A percentile compares a stretch with the other conserved stretches of the same genome.
Conservation (phyloP, 2,113 vertebrate species). For the Tapirus terrestris region DNA sequence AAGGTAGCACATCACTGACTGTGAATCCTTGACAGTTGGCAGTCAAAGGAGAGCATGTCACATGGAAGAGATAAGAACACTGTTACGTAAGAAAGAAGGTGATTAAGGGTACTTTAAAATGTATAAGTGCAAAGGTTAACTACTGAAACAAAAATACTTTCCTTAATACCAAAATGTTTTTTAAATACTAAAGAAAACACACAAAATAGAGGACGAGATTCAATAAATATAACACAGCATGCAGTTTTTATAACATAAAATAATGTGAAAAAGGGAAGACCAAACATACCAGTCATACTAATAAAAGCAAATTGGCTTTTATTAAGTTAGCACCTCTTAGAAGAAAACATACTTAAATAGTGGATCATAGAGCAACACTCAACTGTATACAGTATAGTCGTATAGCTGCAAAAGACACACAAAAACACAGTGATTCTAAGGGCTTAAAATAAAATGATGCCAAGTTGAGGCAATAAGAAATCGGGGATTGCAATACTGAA, state of each 20-base stretch:
- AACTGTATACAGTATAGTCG: neutral
- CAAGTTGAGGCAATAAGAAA: neutral
- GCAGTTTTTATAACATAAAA: neutral
- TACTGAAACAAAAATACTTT: neutral
- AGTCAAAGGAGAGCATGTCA: neutral
- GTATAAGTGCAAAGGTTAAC: neutral
- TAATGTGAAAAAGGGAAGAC: neutral
- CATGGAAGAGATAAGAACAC: neutral
- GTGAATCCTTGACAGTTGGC: neutral
- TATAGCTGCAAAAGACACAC: neutral
- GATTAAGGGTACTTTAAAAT: neutral
- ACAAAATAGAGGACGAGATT: neutral
- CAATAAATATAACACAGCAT: neutral
- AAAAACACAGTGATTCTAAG: neutral
- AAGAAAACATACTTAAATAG: neutral
- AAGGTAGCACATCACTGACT: neutral
- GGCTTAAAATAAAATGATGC: neutral
- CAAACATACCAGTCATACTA: neutral
- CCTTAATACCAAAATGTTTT: neutral
- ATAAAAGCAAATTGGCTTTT: neutral
- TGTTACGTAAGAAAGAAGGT: neutral
- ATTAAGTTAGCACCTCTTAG: neutral
- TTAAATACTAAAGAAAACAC: neutral
- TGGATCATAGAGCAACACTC: neutral
- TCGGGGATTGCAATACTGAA: neutral